Evolutionary conservation across 2,888 invertebrate genomes (phyloP), one percentile per base, ranked within the genome.

Genomic region (Neria commutata): DNA sequence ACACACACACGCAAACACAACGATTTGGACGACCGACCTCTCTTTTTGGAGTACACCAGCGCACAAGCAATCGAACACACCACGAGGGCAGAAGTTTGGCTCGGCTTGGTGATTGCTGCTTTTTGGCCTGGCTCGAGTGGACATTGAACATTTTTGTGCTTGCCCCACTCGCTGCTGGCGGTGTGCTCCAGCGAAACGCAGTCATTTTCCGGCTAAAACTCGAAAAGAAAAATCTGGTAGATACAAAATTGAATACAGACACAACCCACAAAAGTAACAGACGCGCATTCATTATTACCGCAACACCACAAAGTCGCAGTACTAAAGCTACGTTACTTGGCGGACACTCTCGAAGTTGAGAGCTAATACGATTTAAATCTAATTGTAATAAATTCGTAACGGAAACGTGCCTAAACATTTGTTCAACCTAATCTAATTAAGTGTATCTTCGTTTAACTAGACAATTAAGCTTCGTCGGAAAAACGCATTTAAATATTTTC

Each of bases 161-260:
- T 17, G 37, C 11, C 17, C 37, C 17, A 5, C 37, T 16, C n/a
- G 37, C n/a, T 37, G 19, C 23, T 5, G 16, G 6, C 46, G 19
- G 24, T 17, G 34, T 21, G 34, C 49, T 42, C 49, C 58, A 54
- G 29, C 34, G 40, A 55, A 59, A 55, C 59, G 51, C 55, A 59
- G 55, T 59, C 59, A 59, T 26, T 47, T 56, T 51, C 46, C 42
- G 46, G 42, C 37, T 37, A 37, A 37, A 37, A 37, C 37, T 14
- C 10, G n/a, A 55, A 54, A 54, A 54, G 34, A 19, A 37, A 42
- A 42, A 42, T 42, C 42, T 42, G 42, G 21, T n/a, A 47, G 25
- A 49, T 50, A 54, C 54, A 54, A 52, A 59, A 56, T 55, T 56
- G 24, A 25, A 42, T 46, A 50, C 45, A 26, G 34, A 50, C 25